phyloP scores from a whole-genome alignment of 2,113 vertebrate species.

The Typhlomys cinereus region DNA sequence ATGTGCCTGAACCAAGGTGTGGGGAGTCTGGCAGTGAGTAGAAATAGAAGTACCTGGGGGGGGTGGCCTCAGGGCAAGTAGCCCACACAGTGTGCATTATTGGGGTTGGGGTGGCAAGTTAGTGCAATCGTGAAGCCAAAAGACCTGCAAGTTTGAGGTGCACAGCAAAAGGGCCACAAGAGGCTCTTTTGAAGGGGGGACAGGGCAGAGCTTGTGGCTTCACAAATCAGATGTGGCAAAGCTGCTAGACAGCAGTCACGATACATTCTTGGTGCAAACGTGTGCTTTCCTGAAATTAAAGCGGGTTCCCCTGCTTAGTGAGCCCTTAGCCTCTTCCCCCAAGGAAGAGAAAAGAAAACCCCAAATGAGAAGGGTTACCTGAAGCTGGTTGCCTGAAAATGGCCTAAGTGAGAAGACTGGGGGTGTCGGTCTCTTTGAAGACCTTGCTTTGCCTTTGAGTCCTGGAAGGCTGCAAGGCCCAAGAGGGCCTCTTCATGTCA shows the following conservation, averaged over 20 bases:
- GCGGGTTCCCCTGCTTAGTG: neutral
- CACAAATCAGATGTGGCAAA: neutral
- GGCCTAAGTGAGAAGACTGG: too few relatives aligned
- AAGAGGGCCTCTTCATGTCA: neutral
- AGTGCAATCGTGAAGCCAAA: neutral
- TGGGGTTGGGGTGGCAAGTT: accelerated
- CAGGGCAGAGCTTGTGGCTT: neutral
- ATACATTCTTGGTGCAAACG: neutral
- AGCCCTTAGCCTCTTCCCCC: constrained; percentile 50
- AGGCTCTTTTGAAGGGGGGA: neutral
- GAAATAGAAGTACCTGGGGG: neutral
- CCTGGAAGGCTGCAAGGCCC: neutral
- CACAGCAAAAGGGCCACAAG: neutral
- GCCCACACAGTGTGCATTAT: accelerated
- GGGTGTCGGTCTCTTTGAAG: accelerated
- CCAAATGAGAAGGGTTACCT: neutral
- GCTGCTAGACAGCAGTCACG: neutral
- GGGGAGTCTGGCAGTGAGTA: neutral
- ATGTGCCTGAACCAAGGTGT: neutral
- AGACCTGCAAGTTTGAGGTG: neutral
- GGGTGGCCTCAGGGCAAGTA: neutral
- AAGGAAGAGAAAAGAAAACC: constrained; percentile 37
- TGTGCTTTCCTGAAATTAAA: neutral
- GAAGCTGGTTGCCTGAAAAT: neutral
- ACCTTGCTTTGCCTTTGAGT: neutral